Evolutionary conservation across 1,140 invertebrate species (phyloP).

Genomic region (Platyscapa corneri): DNA sequence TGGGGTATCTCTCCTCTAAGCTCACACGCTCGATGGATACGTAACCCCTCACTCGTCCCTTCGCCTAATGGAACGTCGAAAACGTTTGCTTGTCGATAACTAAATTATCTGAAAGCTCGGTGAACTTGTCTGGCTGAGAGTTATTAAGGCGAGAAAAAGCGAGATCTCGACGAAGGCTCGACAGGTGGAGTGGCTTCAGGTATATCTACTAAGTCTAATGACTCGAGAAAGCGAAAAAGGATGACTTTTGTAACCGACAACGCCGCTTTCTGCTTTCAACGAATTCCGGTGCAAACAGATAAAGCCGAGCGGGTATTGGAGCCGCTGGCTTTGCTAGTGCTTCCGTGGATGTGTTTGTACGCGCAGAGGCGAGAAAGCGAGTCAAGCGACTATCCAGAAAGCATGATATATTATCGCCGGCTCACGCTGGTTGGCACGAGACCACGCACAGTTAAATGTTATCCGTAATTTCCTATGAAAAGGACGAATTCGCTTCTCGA

Average conservation of each 20-base stretch:
- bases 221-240: conserved; percentile 36
- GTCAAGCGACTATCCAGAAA: neutral
- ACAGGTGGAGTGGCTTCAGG: conserved; percentile 34
- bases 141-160: conserved; percentile 53
- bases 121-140: conserved; percentile 44
- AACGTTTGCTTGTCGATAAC: conserved; percentile 61
- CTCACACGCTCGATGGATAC: conserved; percentile 29
- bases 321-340: too few species aligned
- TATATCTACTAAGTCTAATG: conserved; percentile 30
- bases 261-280: conserved; percentile 22
- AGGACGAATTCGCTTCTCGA: neutral
- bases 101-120: conserved; percentile 62
- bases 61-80: conserved; percentile 60
- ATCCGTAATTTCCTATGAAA: conserved; percentile 9
- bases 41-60: conserved; percentile 31
- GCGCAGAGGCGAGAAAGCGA: neutral
- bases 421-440: conserved; percentile 11
- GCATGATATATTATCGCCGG: conserved; percentile 34
- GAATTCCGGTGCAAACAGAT: neutral
- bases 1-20: neutral
- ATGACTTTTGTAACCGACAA: conserved; percentile 37
- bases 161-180: conserved; percentile 9
- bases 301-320: too few species aligned
- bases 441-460: neutral
- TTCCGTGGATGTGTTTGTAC: neutral